Base-by-base conservation (phyloP, 2,797 vertebrate genomes). In the Phataginus tricuspis region DNA sequence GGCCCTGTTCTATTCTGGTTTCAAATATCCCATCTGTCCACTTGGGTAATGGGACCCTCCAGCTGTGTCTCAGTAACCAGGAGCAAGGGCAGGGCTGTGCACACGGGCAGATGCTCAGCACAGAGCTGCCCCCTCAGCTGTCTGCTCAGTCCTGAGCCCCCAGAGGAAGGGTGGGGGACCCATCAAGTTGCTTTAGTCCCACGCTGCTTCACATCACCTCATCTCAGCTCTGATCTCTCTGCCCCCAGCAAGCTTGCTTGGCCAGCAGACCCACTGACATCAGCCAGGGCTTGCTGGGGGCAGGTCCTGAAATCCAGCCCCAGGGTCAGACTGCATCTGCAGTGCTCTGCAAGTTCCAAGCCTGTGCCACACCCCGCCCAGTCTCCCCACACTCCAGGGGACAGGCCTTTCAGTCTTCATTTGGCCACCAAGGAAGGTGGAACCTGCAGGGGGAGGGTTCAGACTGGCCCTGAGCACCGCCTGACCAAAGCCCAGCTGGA, bases 261-360 rank as follows among this genome's bases (percentile, higher is more conserved):
- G 91, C 86, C 83, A 37, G 63, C 34, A 8, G 34, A 63, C 53
- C 42, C 42, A 3, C 34, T 91, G 93, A 97, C 88, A 89, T 92
- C 91, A 94, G 87, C 91, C 77, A 39, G 64, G 39, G 68, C 82
- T 75, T 88, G 34, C 85, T 51, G 55, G 55, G 71, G 66, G 51
- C 53, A 31, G 72, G 64, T 61, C 71, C 69, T 3, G 0, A 14
- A 25, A 14, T n/a, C 86, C 53, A 18, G 68, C 83, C 75, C 68
- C 95, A 75, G 39, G 34, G 12, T 34, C 64, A 19, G 77, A 53
- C 53, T 51, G 66, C n/a, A 0, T 61, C 34, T 55, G 29, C 42
- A 15, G 1, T 23, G 37, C 72, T 83, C 78, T 74, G 14, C 74
- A 37, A 34, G 68, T 79, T 34, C 74, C 61, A 69, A n/a, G 71